A percentile compares a stretch with the other conserved stretches of the same genome.
Evolutionary conservation across 2,797 vertebrate species (phyloP).

Genomic region (Peromyscus aztecus): DNA sequence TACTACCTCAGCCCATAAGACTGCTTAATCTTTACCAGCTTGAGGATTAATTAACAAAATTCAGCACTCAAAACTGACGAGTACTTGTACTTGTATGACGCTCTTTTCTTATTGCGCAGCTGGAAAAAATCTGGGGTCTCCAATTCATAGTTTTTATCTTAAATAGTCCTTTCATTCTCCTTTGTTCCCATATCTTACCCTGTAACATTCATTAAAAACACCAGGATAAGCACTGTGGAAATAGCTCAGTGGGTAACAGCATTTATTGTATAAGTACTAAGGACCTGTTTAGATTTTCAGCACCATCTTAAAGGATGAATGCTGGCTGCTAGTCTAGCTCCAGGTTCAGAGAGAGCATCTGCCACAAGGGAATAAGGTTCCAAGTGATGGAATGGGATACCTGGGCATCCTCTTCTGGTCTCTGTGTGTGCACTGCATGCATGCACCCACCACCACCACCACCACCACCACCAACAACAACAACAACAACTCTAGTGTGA

Average conservation of each 20-base stretch:
- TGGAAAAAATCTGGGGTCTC: constrained; percentile 22
- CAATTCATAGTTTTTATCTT: constrained; percentile 37
- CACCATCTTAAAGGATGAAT: not conserved
- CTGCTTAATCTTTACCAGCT: not conserved
- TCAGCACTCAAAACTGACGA: not conserved
- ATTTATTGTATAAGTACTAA: not conserved
- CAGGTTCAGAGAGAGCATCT: not conserved
- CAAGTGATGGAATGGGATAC: not conserved
- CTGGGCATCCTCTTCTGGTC: not conserved
- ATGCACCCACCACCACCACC: no score
- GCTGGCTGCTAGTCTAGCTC: not conserved
- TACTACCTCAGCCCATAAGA: not conserved
- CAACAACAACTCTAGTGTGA: not conserved
- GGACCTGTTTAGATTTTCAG: not conserved
- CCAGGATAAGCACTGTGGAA: not conserved
- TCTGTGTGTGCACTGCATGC: not conserved
- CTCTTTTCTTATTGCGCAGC: constrained; percentile 35
- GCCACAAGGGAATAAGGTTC: not conserved
- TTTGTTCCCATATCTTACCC: constrained; percentile 22
- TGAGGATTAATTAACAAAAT: not conserved
- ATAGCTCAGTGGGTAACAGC: not conserved
- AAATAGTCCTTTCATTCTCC: not conserved
- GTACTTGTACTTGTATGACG: not conserved
- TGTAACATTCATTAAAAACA: not conserved
- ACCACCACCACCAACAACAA: no score